phyloP scores from a whole-genome alignment of 64 coral and sea anemone species.

The Porites lutea region DNA sequence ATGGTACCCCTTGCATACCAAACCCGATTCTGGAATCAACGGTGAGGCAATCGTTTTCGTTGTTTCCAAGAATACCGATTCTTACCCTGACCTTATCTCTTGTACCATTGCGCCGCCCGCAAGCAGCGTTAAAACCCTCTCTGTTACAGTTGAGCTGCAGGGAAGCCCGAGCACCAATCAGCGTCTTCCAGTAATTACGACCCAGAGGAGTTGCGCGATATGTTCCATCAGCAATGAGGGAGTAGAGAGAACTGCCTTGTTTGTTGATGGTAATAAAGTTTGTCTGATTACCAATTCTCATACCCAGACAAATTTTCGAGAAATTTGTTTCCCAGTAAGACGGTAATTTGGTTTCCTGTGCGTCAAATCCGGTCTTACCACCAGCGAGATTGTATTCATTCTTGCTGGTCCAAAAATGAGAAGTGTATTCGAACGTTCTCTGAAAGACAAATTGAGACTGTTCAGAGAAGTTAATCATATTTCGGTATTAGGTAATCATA shows the following conservation, averaged over 20 bases:
- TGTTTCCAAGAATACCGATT: slow-evolving; percentile 7
- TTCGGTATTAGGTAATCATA: too few species aligned
- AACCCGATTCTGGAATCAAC: slow-evolving; percentile 23
- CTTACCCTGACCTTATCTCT: background rate
- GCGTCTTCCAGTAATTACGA: slow-evolving; percentile 41
- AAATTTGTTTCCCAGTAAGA: slow-evolving; percentile 31
- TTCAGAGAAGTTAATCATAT: background rate
- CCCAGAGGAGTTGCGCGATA: slow-evolving; percentile 1
- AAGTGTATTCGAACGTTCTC: slow-evolving; percentile 31
- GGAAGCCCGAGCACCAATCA: slow-evolving; percentile 31
- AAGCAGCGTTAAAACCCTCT: slow-evolving; percentile 2
- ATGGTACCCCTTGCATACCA: background rate
- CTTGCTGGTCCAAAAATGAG: slow-evolving; percentile 7
- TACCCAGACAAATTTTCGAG: background rate
- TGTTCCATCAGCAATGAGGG: slow-evolving; percentile 36
- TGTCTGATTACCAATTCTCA: background rate
- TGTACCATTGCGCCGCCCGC: too few species aligned
- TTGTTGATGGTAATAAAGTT: background rate
- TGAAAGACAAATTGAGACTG: background rate
- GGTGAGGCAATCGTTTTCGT: background rate
- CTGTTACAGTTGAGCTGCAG: background rate
- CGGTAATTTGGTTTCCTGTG: slow-evolving; percentile 10
- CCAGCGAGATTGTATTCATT: background rate
- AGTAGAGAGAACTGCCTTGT: background rate
- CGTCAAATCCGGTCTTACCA: background rate